Conservation (phyloP, 2,797 vertebrate species). For the Propithecus deckenii region DNA sequence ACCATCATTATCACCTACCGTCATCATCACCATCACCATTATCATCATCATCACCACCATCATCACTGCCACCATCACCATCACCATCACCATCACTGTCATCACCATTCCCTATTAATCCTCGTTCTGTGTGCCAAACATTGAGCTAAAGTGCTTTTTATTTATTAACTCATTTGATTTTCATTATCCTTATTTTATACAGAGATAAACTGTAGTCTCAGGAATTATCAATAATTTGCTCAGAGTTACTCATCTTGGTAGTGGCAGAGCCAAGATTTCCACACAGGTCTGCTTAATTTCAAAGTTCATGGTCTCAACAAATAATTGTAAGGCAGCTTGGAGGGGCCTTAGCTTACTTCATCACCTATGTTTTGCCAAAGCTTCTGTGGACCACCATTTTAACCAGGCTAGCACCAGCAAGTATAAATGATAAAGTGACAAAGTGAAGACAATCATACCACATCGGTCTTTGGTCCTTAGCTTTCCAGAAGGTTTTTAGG, state of each 20-base stretch:
- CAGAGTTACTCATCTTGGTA: neutral
- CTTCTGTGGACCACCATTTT: neutral
- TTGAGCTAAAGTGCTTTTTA: neutral
- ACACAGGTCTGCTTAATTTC: neutral
- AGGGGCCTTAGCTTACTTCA: neutral
- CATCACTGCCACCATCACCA: neutral
- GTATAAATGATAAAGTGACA: neutral
- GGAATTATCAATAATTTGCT: neutral
- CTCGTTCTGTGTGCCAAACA: neutral
- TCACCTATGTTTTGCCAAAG: neutral
- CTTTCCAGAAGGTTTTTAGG: neutral
- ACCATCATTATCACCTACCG: neutral
- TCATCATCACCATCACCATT: fast-evolving
- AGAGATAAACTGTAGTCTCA: neutral
- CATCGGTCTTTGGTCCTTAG: neutral
- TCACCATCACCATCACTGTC: neutral
- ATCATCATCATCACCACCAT: neutral
- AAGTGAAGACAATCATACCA: neutral
- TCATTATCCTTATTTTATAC: neutral
- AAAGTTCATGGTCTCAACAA: neutral
- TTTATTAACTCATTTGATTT: neutral
- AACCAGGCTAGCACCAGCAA: neutral
- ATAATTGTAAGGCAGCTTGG: neutral
- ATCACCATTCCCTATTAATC: neutral
- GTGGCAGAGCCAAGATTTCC: neutral